Conservation (phyloP, 2,113 vertebrate genomes). For the Tetraodon nigroviridis region DNA sequence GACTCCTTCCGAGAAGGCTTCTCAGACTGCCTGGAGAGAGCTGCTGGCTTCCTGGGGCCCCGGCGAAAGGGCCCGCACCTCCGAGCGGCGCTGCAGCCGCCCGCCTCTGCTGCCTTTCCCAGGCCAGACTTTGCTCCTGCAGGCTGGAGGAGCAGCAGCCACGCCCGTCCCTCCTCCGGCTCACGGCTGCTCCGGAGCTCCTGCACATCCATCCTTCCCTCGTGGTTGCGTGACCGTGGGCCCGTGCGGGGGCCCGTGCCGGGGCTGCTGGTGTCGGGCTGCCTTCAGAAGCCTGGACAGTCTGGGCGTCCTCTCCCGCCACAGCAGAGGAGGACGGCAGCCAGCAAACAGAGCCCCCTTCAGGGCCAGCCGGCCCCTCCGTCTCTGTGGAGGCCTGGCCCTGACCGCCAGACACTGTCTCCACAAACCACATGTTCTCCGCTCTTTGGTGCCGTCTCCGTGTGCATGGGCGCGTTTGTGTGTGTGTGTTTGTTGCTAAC, state of each 20-base stretch:
- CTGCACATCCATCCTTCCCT: conserved; percentile 16
- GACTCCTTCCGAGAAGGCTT: conserved; percentile 60
- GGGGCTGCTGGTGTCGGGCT: background rate
- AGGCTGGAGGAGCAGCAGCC: background rate
- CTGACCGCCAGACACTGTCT: conserved; percentile 5
- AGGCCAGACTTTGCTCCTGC: conserved; percentile 3
- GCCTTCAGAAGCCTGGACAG: background rate
- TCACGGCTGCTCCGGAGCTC: conserved; percentile 11
- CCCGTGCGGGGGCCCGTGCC: background rate
- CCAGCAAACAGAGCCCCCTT: conserved; percentile 13
- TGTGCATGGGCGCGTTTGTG: no score
- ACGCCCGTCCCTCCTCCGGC: background rate
- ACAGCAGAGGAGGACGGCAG: background rate
- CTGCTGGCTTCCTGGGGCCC: conserved; percentile 56
- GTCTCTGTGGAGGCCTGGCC: conserved; percentile 52
- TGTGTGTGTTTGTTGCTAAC: no score
- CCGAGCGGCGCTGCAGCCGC: conserved; percentile 16
- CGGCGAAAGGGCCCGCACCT: conserved; percentile 42
- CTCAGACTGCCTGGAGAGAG: conserved; percentile 62
- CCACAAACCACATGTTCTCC: conserved; percentile 5
- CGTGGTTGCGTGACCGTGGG: background rate
- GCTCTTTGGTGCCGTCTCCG: no score
- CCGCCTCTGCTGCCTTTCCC: conserved; percentile 12
- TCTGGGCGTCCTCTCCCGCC: background rate
- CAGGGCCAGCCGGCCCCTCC: conserved; percentile 1